Evolutionary conservation across 2,113 vertebrate species (phyloP).

Genomic region (Steatornis caripensis): DNA sequence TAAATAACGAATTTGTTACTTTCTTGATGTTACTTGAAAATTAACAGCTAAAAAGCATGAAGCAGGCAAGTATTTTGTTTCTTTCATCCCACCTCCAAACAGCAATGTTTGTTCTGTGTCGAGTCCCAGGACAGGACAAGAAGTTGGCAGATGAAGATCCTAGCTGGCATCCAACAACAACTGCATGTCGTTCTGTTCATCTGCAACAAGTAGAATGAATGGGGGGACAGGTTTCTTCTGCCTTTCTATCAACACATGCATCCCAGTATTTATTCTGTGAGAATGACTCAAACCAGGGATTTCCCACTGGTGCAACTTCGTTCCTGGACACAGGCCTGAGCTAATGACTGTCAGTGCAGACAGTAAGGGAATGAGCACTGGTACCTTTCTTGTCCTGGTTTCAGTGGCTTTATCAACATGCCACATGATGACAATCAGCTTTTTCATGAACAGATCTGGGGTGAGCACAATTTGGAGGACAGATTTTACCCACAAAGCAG

Average conservation of each 20-base stretch:
- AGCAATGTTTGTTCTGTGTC: not conserved
- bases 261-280: not conserved
- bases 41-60: not conserved
- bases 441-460: not conserved
- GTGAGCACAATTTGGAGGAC: not conserved
- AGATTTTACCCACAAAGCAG: not conserved
- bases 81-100: not conserved
- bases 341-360: not conserved
- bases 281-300: not conserved
- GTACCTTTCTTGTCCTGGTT: not conserved
- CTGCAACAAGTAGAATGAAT: accelerated
- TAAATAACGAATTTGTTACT: not conserved
- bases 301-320: not conserved
- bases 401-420: not conserved
- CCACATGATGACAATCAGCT: not conserved
- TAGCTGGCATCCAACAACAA: not conserved
- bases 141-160: not conserved
- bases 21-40: not conserved
- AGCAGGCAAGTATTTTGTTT: not conserved
- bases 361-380: not conserved
- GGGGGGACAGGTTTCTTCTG: not conserved
- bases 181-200: not conserved
- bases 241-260: not conserved
- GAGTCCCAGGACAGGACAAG: not conserved
- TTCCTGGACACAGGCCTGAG: not conserved